Evolutionary conservation across 2,888 invertebrate species (phyloP).

Genomic region (Scaptomyza caliginosa): DNA sequence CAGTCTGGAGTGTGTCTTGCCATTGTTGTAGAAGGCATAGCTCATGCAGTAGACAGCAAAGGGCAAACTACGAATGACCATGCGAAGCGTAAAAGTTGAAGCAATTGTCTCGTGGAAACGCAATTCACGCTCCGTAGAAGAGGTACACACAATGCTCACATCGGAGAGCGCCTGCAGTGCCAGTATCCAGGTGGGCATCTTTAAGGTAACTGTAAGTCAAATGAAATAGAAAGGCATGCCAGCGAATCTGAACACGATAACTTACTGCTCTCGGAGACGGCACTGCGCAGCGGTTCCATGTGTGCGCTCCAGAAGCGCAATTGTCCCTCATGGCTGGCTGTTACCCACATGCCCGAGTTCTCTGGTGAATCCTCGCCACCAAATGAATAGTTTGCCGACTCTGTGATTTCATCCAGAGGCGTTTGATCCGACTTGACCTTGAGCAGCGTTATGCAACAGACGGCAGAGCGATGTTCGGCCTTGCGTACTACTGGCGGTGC

Average conservation of each 20-base stretch:
- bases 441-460: conserved; percentile 86
- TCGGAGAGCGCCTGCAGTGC: conserved; percentile 90
- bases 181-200: conserved; percentile 89
- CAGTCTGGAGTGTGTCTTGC: conserved; percentile 84
- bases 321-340: conserved; percentile 90
- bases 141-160: conserved; percentile 90
- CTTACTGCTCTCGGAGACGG: conserved; percentile 88
- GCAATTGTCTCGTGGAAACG: conserved; percentile 92
- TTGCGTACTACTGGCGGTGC: conserved; percentile 86
- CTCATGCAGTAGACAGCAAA: conserved; percentile 80
- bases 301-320: conserved; percentile 91
- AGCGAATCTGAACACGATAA: neutral
- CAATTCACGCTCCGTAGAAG: conserved; percentile 91
- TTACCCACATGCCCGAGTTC: conserved; percentile 89
- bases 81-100: conserved; percentile 89
- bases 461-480: conserved; percentile 89
- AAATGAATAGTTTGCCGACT: conserved; percentile 50
- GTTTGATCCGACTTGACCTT: conserved; percentile 67
- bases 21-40: conserved; percentile 74
- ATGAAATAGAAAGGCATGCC: neutral
- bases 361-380: conserved; percentile 76
- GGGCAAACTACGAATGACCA: conserved; percentile 87
- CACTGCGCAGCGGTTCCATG: conserved; percentile 87
- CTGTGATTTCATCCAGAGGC: conserved; percentile 51
- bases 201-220: conserved; percentile 85